These are phyloP conservation scores for Drosophila kokeensis DNA, from an alignment of 2,888 invertebrate genomes.

Conservation along the genomic window DNA sequence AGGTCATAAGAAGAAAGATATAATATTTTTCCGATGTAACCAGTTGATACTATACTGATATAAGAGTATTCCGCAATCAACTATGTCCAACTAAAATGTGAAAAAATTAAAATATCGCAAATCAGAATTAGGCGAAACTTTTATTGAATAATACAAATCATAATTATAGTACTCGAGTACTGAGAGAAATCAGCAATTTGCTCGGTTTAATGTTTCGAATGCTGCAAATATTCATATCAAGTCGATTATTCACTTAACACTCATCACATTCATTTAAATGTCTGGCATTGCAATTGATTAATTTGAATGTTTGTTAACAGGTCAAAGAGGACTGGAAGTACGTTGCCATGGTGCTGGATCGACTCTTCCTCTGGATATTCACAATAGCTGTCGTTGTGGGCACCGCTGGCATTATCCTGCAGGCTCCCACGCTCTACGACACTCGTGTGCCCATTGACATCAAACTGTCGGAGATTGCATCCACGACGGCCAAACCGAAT, in stretches of 20 bases:
- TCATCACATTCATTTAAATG: background rate
- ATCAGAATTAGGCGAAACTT: background rate
- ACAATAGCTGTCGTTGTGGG: slow-evolving; percentile 97
- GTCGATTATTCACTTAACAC: background rate
- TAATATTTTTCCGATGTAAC: too few species aligned
- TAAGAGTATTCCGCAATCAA: background rate
- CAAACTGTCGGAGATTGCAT: slow-evolving; percentile 94
- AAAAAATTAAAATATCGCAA: background rate
- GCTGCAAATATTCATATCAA: background rate
- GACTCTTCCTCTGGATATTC: slow-evolving; percentile 98
- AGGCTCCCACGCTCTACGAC: slow-evolving; percentile 97
- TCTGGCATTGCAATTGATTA: background rate
- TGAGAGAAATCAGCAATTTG: background rate
- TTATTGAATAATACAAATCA: background rate
- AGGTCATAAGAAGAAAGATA: background rate
- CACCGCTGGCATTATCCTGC: slow-evolving; percentile 96
- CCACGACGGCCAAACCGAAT: slow-evolving; percentile 93
- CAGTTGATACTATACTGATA: background rate
- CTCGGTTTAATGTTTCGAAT: background rate
- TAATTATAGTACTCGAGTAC: background rate
- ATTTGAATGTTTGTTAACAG: slow-evolving; percentile 85
- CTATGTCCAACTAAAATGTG: background rate
- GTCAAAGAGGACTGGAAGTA: slow-evolving; percentile 99
- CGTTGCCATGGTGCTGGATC: slow-evolving; percentile 98
- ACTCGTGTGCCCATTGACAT: slow-evolving; percentile 95